Conservation (phyloP, 2,888 invertebrate genomes). For the Nomada goodeniana region DNA sequence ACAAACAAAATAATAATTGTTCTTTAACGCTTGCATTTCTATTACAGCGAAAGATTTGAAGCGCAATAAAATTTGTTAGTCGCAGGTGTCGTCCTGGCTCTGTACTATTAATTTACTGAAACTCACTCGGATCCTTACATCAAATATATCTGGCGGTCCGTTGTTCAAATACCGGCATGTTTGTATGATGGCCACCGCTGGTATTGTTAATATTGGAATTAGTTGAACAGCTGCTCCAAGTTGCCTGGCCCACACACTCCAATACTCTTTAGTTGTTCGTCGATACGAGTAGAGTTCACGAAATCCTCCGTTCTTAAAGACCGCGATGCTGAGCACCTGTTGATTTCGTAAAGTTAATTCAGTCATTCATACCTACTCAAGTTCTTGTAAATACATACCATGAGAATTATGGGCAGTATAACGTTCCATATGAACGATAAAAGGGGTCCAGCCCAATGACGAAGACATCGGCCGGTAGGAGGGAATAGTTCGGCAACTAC, state of each 20-base stretch:
- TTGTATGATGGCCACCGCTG: constrained; percentile 89
- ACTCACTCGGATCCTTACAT: constrained; percentile 86
- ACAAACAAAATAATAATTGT: constrained; percentile 41
- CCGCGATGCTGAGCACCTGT: constrained; percentile 88
- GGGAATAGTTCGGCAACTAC: constrained; percentile 87
- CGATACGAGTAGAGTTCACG: constrained; percentile 89
- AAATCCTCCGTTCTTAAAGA: constrained; percentile 89
- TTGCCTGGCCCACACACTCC: constrained; percentile 92
- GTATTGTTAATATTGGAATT: constrained; percentile 90
- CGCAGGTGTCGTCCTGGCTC: not conserved
- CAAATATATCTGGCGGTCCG: constrained; percentile 94
- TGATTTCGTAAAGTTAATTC: constrained; percentile 45
- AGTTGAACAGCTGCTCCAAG: constrained; percentile 90
- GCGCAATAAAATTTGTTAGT: not conserved
- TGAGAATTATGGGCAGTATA: constrained; percentile 91
- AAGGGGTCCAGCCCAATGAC: constrained; percentile 88
- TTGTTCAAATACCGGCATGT: constrained; percentile 91
- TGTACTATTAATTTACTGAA: constrained; percentile 10
- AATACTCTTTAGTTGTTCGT: constrained; percentile 88
- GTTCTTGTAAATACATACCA: constrained; percentile 85
- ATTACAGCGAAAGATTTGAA: not conserved
- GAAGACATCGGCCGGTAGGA: constrained; percentile 85
- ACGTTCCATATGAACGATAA: constrained; percentile 95
- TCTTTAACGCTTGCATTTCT: constrained; percentile 13
- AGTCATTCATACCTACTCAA: not conserved